Base-by-base conservation (phyloP, 2,113 vertebrate species). In the Polypterus senegalus region DNA sequence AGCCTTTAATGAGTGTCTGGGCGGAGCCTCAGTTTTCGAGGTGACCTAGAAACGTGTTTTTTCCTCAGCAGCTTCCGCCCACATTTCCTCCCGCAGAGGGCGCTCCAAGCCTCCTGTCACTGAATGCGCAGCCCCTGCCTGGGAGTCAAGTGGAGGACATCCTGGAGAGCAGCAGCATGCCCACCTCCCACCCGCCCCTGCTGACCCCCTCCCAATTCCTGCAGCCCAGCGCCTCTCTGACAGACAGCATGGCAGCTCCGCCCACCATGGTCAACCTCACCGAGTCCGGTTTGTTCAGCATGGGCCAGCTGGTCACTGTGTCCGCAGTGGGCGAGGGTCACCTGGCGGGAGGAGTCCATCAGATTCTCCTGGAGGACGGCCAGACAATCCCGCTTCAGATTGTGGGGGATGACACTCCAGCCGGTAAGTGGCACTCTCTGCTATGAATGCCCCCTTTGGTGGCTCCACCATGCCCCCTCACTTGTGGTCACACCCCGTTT, bases 331-430 rank as follows among this genome's bases (percentile, higher is more conserved):
- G 77, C 49, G 76, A 77, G 57, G 70, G 69, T 44, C 70, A 57
- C 58, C 59, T 74, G 4, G 75, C 79, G 65, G 71, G 71, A 69
- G 73, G 64, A 57, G 65, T 79, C 49, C 82, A 77, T 63, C 82
- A 76, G 27, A 83, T 87, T 74, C 70, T 88, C 47, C 27, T 89
- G 74, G 83, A 76, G 70, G 80, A 85, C 8, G 69, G 73, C n/a
- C 80, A 86, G 49, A 69, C 80, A 62, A 66, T 88, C 75, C 83
- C 83, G 45, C 63, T 85, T 59, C 78, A 27, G 54, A 81, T 81
- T 66, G 72, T 85, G 74, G 80, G 78, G 58, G 73, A 66, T 55
- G 74, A 77, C 9, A 45, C 79, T 62, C 54, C 61, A 57, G 69
- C 82, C 55, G 74, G 85, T 89, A 78, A 87, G 84, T 82, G 27